Percentiles rank a stretch among this genome's conserved stretches.
These are phyloP conservation scores for Hemicordylus capensis DNA, from an alignment of 2,113 vertebrate genomes.

Conservation along the genomic window DNA sequence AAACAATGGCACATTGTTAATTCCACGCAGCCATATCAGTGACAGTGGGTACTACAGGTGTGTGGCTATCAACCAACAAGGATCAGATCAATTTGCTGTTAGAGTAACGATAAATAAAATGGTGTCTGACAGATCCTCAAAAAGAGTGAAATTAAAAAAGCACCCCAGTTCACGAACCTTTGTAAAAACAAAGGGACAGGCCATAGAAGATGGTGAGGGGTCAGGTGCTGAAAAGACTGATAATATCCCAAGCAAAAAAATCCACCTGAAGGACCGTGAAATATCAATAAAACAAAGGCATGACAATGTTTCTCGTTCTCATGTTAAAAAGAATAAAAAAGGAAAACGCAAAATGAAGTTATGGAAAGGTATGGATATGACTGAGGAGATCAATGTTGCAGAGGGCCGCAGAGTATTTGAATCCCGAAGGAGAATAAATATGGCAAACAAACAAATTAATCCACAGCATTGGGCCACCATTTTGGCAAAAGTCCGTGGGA, in stretches of 20 bases:
- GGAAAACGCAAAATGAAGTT: constrained; percentile 69
- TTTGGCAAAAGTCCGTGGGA: constrained; percentile 87
- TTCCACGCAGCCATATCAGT: constrained; percentile 71
- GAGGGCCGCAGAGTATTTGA: constrained; percentile 78
- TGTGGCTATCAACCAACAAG: constrained; percentile 84
- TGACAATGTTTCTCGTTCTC: not conserved
- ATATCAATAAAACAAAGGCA: constrained; percentile 49
- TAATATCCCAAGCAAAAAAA: constrained; percentile 42
- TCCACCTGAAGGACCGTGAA: constrained; percentile 52
- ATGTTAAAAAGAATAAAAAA: constrained; percentile 60
- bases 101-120: constrained; percentile 76
- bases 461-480: constrained; percentile 90
- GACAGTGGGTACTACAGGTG: constrained; percentile 89
- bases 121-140: constrained; percentile 65
- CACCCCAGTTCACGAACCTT: constrained; percentile 73
- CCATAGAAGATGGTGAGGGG: constrained; percentile 75
- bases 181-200: constrained; percentile 65
- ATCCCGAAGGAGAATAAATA: constrained; percentile 77
- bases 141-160: constrained; percentile 71
- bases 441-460: constrained; percentile 86
- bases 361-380: constrained; percentile 68
- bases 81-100: constrained; percentile 78
- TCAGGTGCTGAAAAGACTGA: constrained; percentile 73
- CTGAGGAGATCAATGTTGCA: constrained; percentile 58
- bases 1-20: constrained; percentile 80